Evolutionary conservation across 2,797 vertebrate species (phyloP).

Genomic region (Poecilia gillii): DNA sequence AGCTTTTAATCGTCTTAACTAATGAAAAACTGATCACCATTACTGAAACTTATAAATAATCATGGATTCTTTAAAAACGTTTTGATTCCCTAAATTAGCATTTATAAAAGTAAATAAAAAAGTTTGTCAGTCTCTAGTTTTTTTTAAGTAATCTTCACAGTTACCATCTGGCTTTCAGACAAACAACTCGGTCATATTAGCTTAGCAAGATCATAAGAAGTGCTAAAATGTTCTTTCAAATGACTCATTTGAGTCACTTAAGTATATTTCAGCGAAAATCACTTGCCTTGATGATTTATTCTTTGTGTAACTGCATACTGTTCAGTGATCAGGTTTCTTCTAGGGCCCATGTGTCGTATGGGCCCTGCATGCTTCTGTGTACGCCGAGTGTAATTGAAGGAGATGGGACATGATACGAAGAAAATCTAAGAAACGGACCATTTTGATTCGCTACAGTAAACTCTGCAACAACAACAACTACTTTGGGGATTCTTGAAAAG

Average conservation of each 20-base stretch:
- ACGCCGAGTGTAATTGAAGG: neutral
- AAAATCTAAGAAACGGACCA: neutral
- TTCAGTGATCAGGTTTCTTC: neutral
- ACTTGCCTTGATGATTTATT: neutral
- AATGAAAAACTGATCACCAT: neutral
- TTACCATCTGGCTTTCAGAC: neutral
- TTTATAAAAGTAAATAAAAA: neutral
- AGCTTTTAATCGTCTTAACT: neutral
- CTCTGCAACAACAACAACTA: neutral
- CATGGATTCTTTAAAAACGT: neutral
- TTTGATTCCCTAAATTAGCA: neutral
- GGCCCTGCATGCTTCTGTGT: neutral
- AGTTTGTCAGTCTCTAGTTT: neutral
- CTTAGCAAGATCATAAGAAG: neutral
- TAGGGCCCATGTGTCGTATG: neutral
- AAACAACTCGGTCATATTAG: neutral
- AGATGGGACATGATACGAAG: neutral
- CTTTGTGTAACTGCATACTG: neutral
- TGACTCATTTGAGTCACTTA: neutral
- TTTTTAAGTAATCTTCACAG: neutral
- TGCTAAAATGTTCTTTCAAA: neutral
- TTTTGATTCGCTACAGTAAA: neutral
- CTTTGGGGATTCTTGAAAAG: neutral
- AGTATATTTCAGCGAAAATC: neutral
- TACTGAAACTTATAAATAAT: neutral